phyloP scores from a whole-genome alignment of 2,797 vertebrate genomes.

The Ceryle rudis region DNA sequence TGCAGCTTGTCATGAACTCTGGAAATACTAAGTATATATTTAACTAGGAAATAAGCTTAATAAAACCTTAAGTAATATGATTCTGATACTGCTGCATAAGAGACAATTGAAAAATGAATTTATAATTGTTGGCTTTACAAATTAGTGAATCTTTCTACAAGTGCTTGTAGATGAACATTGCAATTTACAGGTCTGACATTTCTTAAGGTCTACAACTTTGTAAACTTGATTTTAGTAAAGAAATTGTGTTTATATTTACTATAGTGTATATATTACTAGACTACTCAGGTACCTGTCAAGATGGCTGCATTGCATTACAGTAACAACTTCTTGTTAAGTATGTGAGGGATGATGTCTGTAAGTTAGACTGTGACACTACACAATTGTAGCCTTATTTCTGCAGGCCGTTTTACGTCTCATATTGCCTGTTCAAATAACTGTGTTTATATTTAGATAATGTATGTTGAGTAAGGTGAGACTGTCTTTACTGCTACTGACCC shows the following conservation, averaged over 20 bases:
- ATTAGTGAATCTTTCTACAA: neutral
- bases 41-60: neutral
- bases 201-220: neutral
- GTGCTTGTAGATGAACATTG: neutral
- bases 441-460: constrained; percentile 68
- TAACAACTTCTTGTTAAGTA: neutral
- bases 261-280: neutral
- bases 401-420: neutral
- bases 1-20: neutral
- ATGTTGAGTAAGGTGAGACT: constrained; percentile 35
- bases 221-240: neutral
- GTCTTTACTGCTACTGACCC: constrained; percentile 54
- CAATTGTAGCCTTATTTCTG: neutral
- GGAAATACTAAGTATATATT: neutral
- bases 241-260: neutral
- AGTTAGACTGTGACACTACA: neutral
- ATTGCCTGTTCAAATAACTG: constrained; percentile 40
- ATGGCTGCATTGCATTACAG: neutral
- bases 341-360: neutral
- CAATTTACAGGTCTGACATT: neutral
- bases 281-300: neutral
- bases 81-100: neutral
- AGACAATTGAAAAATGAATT: neutral
- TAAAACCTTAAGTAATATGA: neutral
- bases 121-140: neutral